Evolutionary conservation across 2,113 vertebrate species (phyloP).

Genomic region (Platichthys stellatus): DNA sequence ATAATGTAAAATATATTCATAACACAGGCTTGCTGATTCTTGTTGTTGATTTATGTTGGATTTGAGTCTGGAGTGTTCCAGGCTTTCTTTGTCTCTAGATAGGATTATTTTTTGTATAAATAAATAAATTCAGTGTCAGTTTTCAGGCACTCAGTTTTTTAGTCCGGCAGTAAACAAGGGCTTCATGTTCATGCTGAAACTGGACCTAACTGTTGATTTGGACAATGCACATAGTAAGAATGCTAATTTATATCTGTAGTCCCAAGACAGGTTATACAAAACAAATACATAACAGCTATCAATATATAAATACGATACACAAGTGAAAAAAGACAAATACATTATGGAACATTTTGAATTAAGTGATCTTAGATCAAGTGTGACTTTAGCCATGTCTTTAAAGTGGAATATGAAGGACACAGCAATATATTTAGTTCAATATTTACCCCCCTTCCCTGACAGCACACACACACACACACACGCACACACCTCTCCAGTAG

Average conservation of each 20-base stretch:
- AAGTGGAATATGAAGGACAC: too few species aligned
- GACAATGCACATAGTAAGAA: not conserved
- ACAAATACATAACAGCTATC: too few species aligned
- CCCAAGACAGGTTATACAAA: too few species aligned
- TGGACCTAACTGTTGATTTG: not conserved
- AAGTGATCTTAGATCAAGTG: too few species aligned
- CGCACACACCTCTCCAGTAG: too few species aligned
- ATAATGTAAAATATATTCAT: conserved; percentile 49
- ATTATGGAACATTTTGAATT: too few species aligned
- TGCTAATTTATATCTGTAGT: not conserved
- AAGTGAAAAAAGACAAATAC: too few species aligned
- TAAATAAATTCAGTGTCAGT: conserved; percentile 55
- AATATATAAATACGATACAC: too few species aligned
- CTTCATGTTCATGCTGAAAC: conserved; percentile 37
- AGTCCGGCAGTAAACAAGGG: conserved; percentile 30
- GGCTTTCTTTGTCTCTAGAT: conserved; percentile 35
- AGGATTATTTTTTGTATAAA: conserved; percentile 52
- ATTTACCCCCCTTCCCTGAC: too few species aligned
- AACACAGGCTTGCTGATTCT: conserved; percentile 34
- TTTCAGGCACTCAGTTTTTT: conserved; percentile 17
- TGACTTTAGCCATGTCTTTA: too few species aligned
- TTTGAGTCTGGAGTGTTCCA: conserved; percentile 34
- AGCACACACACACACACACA: too few species aligned
- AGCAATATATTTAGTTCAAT: too few species aligned
- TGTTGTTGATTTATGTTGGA: conserved; percentile 20